Percentiles rank a stretch among this genome's conserved stretches.
phyloP scores from a whole-genome alignment of 2,113 vertebrate genomes.

The Hoplias malabaricus region DNA sequence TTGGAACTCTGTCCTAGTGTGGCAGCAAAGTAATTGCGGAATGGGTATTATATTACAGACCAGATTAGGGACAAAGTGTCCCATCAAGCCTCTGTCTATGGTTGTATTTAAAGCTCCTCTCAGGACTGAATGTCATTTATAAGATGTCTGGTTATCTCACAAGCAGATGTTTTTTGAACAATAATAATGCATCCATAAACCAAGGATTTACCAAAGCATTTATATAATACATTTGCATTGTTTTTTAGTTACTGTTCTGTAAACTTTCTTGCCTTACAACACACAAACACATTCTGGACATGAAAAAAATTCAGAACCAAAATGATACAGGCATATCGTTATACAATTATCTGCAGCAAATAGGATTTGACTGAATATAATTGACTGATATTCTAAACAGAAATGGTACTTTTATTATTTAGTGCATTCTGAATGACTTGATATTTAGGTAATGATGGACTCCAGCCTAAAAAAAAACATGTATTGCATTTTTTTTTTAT shows the following conservation, averaged over 20 bases:
- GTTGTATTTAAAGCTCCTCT: not conserved
- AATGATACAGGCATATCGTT: too few relatives aligned
- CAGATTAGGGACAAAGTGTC: not conserved
- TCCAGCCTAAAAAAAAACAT: too few relatives aligned
- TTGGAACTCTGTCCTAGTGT: not conserved
- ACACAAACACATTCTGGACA: not conserved
- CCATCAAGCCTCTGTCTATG: not conserved
- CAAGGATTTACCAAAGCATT: not conserved
- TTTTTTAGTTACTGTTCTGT: not conserved
- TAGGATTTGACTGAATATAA: too few relatives aligned
- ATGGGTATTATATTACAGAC: not conserved
- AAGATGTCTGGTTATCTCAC: not conserved
- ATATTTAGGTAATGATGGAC: too few relatives aligned
- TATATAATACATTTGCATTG: not conserved
- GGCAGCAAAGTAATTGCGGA: not conserved
- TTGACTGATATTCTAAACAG: too few relatives aligned
- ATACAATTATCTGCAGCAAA: too few relatives aligned
- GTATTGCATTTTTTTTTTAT: too few relatives aligned
- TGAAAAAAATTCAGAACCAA: too few relatives aligned
- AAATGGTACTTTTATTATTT: too few relatives aligned
- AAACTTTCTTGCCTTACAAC: not conserved
- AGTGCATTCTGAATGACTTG: too few relatives aligned
- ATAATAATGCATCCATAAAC: not conserved
- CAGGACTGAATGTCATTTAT: not conserved
- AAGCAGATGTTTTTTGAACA: not conserved